These are phyloP conservation scores for Danionella cerebrum DNA, from an alignment of 2,113 vertebrate genomes.

Conservation along the genomic window DNA sequence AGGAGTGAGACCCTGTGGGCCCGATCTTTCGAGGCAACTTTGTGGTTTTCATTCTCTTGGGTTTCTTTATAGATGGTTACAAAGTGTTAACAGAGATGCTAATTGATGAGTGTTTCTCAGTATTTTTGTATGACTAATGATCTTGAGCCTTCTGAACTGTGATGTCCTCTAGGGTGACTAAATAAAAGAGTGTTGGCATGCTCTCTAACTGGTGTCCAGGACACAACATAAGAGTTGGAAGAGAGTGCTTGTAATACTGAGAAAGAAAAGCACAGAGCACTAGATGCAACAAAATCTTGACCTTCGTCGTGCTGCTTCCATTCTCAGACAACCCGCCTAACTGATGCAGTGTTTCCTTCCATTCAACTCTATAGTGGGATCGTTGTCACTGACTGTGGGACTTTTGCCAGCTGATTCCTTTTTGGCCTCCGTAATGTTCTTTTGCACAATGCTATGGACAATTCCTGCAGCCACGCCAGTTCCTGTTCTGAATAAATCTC, in stretches of 20 bases:
- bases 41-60: neutral
- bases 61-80: neutral
- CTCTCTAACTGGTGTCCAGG: neutral
- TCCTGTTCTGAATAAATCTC: neutral
- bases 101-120: constrained; percentile 1
- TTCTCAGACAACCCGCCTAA: neutral
- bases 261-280: neutral
- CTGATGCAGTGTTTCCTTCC: constrained; percentile 14
- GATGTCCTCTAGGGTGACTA: constrained; percentile 4
- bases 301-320: constrained; percentile 3
- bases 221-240: neutral
- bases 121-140: constrained; percentile 9
- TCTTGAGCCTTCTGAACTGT: neutral
- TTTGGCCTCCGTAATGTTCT: neutral
- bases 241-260: neutral
- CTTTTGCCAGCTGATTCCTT: neutral
- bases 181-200: neutral
- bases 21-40: neutral
- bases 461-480: neutral
- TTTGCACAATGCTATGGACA: constrained; percentile 3
- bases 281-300: constrained; percentile 13
- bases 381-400: neutral
- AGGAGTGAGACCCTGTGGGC: neutral
- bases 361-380: constrained; percentile 10
- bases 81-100: constrained; percentile 10